Conservation (phyloP, 2,797 vertebrate genomes). For the Chrysocyon brachyurus region DNA sequence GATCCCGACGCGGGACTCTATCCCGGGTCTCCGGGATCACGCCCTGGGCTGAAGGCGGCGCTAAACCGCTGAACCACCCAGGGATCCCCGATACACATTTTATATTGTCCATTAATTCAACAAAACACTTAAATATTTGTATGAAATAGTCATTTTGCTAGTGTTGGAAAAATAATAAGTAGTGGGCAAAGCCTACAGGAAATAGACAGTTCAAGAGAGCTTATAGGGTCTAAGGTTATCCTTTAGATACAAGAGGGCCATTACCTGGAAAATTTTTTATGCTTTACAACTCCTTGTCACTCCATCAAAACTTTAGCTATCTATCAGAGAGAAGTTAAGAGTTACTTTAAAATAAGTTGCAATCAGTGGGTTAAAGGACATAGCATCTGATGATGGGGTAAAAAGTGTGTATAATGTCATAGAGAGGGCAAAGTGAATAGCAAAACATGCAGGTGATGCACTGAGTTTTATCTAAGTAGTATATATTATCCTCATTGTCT, state of each 20-base stretch:
- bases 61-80: too few species aligned
- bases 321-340: neutral
- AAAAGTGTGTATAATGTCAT: neutral
- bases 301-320: neutral
- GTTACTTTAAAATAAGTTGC: neutral
- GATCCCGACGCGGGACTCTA: too few species aligned
- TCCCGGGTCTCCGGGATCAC: too few species aligned
- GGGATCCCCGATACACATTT: neutral
- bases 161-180: neutral
- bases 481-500: neutral
- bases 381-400: neutral
- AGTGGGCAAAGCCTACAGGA: rapidly evolving
- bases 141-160: neutral
- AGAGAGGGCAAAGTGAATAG: neutral
- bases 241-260: neutral
- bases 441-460: neutral
- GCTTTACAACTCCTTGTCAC: neutral
- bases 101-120: neutral
- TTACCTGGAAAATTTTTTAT: neutral
- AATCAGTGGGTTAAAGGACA: neutral
- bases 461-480: neutral
- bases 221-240: neutral
- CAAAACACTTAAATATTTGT: neutral
- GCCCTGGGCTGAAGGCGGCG: too few species aligned
- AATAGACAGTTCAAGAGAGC: neutral